Evolutionary conservation across 1,140 invertebrate species (phyloP).

Genomic region (Anastrepha ludens): DNA sequence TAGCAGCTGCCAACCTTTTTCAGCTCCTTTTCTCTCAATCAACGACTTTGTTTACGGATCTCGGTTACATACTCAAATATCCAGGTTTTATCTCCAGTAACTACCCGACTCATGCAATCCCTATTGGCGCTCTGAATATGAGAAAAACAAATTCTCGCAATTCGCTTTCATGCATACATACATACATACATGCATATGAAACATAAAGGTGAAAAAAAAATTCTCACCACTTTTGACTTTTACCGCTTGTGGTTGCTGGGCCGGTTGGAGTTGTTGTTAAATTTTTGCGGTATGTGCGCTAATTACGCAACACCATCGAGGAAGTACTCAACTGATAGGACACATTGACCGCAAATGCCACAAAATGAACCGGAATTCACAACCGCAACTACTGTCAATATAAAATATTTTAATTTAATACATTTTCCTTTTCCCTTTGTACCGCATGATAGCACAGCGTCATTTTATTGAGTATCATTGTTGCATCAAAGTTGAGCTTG

Average conservation of each 20-base stretch:
- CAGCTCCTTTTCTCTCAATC: no score
- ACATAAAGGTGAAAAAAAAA: neutral
- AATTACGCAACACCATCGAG: constrained; percentile 43
- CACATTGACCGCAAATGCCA: constrained; percentile 49
- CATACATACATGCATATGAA: no score
- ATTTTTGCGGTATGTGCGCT: constrained; percentile 43
- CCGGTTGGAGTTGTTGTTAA: neutral
- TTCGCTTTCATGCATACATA: no score
- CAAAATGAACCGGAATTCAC: constrained; percentile 49
- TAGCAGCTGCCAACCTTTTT: no score
- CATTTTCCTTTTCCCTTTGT: constrained; percentile 4
- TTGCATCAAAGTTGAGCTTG: constrained; percentile 16
- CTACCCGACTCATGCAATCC: no score
- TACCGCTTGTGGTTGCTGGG: neutral
- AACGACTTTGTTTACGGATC: no score
- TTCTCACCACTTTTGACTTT: neutral
- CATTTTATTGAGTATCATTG: neutral
- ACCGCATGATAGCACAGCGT: neutral
- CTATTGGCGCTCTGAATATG: no score
- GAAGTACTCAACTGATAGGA: constrained; percentile 42
- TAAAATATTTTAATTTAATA: constrained; percentile 51
- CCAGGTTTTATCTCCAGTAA: no score
- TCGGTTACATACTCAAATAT: no score
- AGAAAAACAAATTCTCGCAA: no score
- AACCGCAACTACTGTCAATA: constrained; percentile 50